Evolutionary conservation across 2,797 vertebrate genomes (phyloP).

Genomic region (Tarsius wallacei): DNA sequence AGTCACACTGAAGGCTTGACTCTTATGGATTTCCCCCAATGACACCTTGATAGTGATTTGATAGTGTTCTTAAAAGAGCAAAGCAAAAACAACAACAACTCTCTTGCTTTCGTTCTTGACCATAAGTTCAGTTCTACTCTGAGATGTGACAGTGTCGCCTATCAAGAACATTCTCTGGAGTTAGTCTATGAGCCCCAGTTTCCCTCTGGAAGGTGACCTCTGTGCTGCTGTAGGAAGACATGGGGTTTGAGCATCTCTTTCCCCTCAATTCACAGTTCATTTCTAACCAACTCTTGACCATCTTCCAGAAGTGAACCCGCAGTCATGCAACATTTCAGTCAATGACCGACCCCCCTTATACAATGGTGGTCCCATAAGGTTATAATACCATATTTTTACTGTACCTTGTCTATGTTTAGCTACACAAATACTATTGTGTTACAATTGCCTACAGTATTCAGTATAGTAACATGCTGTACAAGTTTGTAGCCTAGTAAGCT

Average conservation of each 20-base stretch:
- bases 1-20: neutral
- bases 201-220: neutral
- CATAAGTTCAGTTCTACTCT: conserved; percentile 28
- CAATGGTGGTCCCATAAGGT: neutral
- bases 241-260: neutral
- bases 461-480: neutral
- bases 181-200: neutral
- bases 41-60: neutral
- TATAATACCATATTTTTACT: neutral
- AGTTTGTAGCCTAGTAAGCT: neutral
- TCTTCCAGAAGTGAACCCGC: neutral
- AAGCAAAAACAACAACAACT: neutral
- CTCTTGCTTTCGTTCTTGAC: neutral
- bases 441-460: neutral
- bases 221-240: neutral
- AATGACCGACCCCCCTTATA: neutral
- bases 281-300: neutral
- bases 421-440: neutral
- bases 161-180: neutral
- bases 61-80: neutral
- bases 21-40: neutral
- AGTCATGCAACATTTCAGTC: neutral
- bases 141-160: neutral
- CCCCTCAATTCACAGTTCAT: neutral
- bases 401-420: neutral